Conservation (phyloP, 2,888 invertebrate genomes). For the Drosophila greeni region DNA sequence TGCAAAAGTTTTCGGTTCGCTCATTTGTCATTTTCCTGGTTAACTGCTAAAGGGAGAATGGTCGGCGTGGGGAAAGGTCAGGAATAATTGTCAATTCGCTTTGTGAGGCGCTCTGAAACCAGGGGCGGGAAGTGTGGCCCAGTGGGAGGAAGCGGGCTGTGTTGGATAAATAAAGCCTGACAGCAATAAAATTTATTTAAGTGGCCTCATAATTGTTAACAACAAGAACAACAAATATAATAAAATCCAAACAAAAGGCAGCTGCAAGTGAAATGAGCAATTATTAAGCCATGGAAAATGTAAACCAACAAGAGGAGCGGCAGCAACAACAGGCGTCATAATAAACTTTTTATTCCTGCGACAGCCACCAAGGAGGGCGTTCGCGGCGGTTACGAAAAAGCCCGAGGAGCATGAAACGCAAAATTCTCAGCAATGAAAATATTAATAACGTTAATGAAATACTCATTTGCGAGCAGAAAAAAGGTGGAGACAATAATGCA, state of each 20-base stretch:
- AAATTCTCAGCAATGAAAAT: conserved; percentile 65
- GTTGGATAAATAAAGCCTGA: conserved; percentile 53
- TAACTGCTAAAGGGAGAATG: conserved; percentile 10
- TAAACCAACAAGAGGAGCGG: conserved; percentile 41
- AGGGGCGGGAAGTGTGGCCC: neutral
- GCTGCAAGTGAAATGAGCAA: conserved; percentile 69
- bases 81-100: conserved; percentile 67
- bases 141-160: conserved; percentile 25
- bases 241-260: conserved; percentile 57
- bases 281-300: conserved; percentile 69
- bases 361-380: neutral
- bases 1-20: conserved; percentile 57
- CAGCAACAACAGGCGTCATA: conserved; percentile 54
- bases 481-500: conserved; percentile 56
- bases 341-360: conserved; percentile 60
- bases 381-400: conserved; percentile 5
- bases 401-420: conserved; percentile 37
- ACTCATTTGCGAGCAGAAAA: conserved; percentile 54
- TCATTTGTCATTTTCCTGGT: conserved; percentile 61
- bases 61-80: conserved; percentile 34
- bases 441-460: conserved; percentile 72
- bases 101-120: conserved; percentile 37
- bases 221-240: conserved; percentile 34
- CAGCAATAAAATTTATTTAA: conserved; percentile 70
- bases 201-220: conserved; percentile 68